Base-by-base conservation (phyloP, 2,888 invertebrate species). In the Sclerodermus sp. region DNA sequence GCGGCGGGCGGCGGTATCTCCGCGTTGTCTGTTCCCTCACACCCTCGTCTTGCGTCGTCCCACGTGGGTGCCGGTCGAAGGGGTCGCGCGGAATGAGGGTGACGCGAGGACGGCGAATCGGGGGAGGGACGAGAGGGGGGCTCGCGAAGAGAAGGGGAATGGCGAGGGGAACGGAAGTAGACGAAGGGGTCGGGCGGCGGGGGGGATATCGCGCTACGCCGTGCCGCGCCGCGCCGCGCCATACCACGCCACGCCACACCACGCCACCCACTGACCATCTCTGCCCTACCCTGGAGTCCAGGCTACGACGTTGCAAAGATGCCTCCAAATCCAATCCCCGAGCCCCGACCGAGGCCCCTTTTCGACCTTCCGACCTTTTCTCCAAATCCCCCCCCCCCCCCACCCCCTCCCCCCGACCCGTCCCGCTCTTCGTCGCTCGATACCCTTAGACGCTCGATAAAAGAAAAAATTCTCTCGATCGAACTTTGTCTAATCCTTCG, bases 11-110 rank as follows among this genome's bases (percentile, higher is more conserved):
- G 23, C 8, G 23, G 69, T 73, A 71, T 73, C 68, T 73, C 74
- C 68, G 71, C 71, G 73, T 71, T 72, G 73, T 71, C 74, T 71
- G 68, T 68, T 65, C 65, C 68, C 75, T 72, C 75, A 69, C 73
- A 73, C 73, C 70, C 71, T 70, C 69, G 68, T 68, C 66, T 69
- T 67, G 67, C 67, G 23, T 23, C 67, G 67, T 71, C 70, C 76
- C 74, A 75, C 76, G 76, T 74, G 76, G 74, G 71, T 70, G 74
- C 71, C 70, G 74, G 74, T 73, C 74, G 76, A 74, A 74, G 74
- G 74, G 75, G 75, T 75, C 75, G 74, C 67, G 66, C 70, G 76
- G 72, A 73, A 74, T 69, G 74, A 73, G 71, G 74, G 74, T 70
- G 74, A 72, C 73, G 70, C 67, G 69, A 41, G 45, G 57, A 53